phyloP scores from a whole-genome alignment of 2,113 vertebrate genomes.

The Corythornis vintsioides region DNA sequence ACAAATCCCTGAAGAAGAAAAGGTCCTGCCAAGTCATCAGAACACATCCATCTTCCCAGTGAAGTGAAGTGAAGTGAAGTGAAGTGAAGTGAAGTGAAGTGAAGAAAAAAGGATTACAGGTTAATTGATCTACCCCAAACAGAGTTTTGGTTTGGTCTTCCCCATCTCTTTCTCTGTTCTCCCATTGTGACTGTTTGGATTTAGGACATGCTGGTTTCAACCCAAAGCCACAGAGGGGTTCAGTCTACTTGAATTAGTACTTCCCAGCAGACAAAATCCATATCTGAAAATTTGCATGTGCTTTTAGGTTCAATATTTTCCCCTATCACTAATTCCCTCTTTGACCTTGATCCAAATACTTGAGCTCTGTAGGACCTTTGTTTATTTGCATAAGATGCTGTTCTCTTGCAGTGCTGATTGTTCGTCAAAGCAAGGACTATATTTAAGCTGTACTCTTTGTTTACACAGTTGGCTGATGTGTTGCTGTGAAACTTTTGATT shows the following conservation, averaged over 20 bases:
- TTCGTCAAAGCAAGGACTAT: neutral
- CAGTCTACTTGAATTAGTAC: conserved; percentile 8
- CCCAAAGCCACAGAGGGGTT: conserved; percentile 48
- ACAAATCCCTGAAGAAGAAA: conserved; percentile 26
- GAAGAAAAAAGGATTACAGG: neutral
- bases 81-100: rapidly evolving
- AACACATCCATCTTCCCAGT: neutral
- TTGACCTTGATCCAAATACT: conserved; percentile 27
- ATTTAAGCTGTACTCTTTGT: conserved; percentile 2
- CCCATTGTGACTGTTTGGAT: neutral
- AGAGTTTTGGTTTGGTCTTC: conserved; percentile 51
- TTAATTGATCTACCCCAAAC: neutral
- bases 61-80: rapidly evolving
- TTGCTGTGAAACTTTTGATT: conserved; percentile 51
- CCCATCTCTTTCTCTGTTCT: neutral
- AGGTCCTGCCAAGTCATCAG: conserved; percentile 38
- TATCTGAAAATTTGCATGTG: neutral
- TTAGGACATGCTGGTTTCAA: conserved; percentile 3
- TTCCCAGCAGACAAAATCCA: conserved; percentile 9
- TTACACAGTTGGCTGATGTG: neutral
- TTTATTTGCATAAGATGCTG: conserved; percentile 38
- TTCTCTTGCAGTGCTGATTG: neutral
- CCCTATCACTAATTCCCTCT: neutral
- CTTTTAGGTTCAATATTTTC: neutral
- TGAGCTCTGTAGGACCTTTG: neutral